phyloP scores from a whole-genome alignment of 2,888 invertebrate species.

The Nasonia oneida region DNA sequence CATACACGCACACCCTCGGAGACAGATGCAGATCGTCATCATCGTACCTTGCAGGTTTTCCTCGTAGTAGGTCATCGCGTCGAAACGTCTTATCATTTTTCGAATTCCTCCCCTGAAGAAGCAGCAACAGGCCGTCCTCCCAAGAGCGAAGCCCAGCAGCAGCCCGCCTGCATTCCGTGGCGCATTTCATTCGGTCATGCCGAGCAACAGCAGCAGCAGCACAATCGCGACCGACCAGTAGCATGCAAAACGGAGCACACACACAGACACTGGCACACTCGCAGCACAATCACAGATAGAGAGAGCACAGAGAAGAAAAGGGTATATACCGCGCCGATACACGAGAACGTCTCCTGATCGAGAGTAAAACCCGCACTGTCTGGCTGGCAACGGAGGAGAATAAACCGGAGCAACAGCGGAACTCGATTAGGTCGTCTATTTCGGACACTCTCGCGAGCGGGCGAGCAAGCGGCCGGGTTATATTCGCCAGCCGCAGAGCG shows the following conservation, averaged over 20 bases:
- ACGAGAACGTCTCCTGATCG: too few relatives aligned
- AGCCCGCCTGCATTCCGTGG: slow-evolving; percentile 34
- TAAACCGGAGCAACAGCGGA: neutral
- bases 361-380: too few relatives aligned
- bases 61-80: slow-evolving; percentile 60
- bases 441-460: slow-evolving; percentile 27
- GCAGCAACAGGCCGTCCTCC: neutral
- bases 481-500: slow-evolving; percentile 24
- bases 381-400: too few relatives aligned
- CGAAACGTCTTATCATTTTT: slow-evolving; percentile 59
- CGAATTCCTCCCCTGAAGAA: slow-evolving; percentile 5
- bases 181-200: slow-evolving; percentile 22
- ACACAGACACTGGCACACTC: neutral
- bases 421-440: slow-evolving; percentile 66
- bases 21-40: neutral
- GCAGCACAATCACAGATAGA: neutral
- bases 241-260: neutral
- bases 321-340: too few relatives aligned
- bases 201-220: neutral
- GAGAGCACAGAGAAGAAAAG: neutral
- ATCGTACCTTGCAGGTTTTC: slow-evolving; percentile 57
- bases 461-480: neutral
- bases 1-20: neutral
- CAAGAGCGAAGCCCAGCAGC: slow-evolving; percentile 10
- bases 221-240: slow-evolving; percentile 3